Evolutionary conservation across 2,797 vertebrate species (phyloP).

Genomic region (Gymnocypris eckloni): DNA sequence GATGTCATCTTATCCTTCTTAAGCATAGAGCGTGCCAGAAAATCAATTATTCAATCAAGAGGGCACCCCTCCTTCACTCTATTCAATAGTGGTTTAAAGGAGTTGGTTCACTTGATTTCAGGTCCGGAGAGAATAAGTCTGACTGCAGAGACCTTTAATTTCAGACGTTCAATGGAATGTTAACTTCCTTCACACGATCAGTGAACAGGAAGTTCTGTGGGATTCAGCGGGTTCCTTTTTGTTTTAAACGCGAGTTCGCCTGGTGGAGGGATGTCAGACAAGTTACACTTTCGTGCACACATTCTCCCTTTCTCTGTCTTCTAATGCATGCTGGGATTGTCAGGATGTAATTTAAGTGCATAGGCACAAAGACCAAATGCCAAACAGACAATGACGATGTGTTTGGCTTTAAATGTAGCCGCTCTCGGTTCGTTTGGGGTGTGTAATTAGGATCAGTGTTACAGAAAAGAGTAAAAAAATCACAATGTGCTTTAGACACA

Average conservation of each 20-base stretch:
- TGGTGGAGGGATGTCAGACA: constrained; percentile 43
- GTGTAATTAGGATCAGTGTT: constrained; percentile 84
- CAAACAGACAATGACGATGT: constrained; percentile 83
- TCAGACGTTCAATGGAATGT: constrained; percentile 81
- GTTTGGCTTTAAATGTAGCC: constrained; percentile 82
- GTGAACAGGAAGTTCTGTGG: constrained; percentile 74
- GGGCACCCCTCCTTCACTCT: constrained; percentile 56
- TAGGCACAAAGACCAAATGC: constrained; percentile 86
- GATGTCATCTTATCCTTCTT: constrained; percentile 86
- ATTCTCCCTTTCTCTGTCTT: constrained; percentile 69
- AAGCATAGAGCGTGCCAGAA: constrained; percentile 83
- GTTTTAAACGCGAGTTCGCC: not conserved
- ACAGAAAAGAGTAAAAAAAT: constrained; percentile 76
- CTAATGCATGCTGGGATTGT: constrained; percentile 81
- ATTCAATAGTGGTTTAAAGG: constrained; percentile 79
- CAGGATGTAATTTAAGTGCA: constrained; percentile 87
- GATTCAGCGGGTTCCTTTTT: constrained; percentile 70
- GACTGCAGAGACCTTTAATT: constrained; percentile 79
- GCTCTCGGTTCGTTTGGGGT: constrained; percentile 76
- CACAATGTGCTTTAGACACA: constrained; percentile 50
- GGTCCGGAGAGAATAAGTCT: constrained; percentile 80
- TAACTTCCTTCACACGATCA: constrained; percentile 84
- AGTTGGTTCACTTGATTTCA: constrained; percentile 82
- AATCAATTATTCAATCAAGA: constrained; percentile 89
- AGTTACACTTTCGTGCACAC: constrained; percentile 41